Percentiles rank a stretch among this genome's conserved stretches.
phyloP scores from a whole-genome alignment of 2,113 vertebrate species.

The Atherinomorus stipes region DNA sequence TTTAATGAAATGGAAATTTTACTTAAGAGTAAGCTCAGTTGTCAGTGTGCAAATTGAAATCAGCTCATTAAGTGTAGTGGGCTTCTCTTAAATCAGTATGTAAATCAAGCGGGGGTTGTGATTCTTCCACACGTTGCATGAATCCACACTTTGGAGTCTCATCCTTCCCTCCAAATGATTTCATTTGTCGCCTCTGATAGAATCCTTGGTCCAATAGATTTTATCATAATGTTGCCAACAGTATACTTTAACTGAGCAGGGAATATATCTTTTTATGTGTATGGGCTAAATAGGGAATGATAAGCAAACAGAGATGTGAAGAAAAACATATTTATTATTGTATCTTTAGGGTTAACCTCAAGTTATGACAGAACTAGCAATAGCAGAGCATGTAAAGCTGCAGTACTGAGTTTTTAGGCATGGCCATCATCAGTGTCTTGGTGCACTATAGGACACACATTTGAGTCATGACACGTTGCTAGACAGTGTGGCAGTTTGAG shows the following conservation, averaged over 20 bases:
- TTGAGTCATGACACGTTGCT: conserved; percentile 42
- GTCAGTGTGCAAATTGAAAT: conserved; percentile 60
- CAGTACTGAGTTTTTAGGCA: conserved; percentile 29
- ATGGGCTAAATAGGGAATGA: conserved; percentile 14
- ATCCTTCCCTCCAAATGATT: conserved; percentile 2
- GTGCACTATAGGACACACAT: conserved; percentile 15
- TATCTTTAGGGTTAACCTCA: conserved; percentile 58
- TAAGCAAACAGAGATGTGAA: conserved; percentile 1
- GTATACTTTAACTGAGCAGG: not conserved
- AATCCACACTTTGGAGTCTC: conserved; percentile 11
- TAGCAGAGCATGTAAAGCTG: conserved; percentile 31
- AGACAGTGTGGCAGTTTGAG: conserved; percentile 19
- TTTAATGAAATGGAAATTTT: conserved; percentile 58
- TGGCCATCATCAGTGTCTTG: conserved; percentile 16
- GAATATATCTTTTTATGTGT: not conserved
- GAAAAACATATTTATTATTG: conserved; percentile 22
- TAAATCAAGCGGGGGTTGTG: conserved; percentile 43
- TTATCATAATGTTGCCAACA: not conserved
- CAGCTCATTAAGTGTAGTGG: conserved; percentile 58
- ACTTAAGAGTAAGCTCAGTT: conserved; percentile 47
- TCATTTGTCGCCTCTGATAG: conserved; percentile 4
- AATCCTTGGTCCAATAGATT: conserved; percentile 1
- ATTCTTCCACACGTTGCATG: conserved; percentile 21
- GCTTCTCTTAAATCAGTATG: conserved; percentile 41
- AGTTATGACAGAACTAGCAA: conserved; percentile 45